Evolutionary conservation across 2,888 invertebrate genomes (phyloP).

Genomic region (Lydus trimaculatus): DNA sequence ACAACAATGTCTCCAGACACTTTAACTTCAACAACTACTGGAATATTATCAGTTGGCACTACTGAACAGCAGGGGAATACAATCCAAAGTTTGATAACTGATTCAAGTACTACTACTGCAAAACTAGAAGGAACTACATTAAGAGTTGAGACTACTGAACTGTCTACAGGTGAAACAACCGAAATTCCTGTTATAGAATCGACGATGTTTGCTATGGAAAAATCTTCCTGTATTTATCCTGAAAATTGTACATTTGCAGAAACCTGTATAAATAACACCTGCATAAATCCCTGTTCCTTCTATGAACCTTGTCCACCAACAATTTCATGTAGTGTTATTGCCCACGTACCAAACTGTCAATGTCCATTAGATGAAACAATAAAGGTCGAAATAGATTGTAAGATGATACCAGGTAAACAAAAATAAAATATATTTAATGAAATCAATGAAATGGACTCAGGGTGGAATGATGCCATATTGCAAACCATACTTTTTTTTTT

Average conservation of each 20-base stretch:
- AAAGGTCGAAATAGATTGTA: slow-evolving; percentile 63
- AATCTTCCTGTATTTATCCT: slow-evolving; percentile 23
- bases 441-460: not conserved
- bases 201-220: not conserved
- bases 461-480: slow-evolving; percentile 30
- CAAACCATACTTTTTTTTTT: slow-evolving; percentile 28
- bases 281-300: slow-evolving; percentile 63
- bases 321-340: slow-evolving; percentile 62
- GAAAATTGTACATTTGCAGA: slow-evolving; percentile 59
- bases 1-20: not conserved
- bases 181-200: not conserved
- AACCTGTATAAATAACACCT: slow-evolving; percentile 62
- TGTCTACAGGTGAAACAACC: slow-evolving; percentile 1
- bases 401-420: slow-evolving; percentile 68
- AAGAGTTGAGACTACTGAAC: no score
- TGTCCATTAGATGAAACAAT: slow-evolving; percentile 61
- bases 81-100: no score
- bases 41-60: not conserved
- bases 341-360: slow-evolving; percentile 66
- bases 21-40: not conserved
- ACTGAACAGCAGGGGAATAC: not conserved
- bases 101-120: no score
- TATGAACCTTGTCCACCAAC: slow-evolving; percentile 59
- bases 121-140: no score
- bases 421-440: slow-evolving; percentile 24